A percentile compares a stretch with the other conserved stretches of the same genome.
These are phyloP conservation scores for Amphipoea lucens DNA, from an alignment of 2,888 invertebrate genomes.

Conservation along the genomic window DNA sequence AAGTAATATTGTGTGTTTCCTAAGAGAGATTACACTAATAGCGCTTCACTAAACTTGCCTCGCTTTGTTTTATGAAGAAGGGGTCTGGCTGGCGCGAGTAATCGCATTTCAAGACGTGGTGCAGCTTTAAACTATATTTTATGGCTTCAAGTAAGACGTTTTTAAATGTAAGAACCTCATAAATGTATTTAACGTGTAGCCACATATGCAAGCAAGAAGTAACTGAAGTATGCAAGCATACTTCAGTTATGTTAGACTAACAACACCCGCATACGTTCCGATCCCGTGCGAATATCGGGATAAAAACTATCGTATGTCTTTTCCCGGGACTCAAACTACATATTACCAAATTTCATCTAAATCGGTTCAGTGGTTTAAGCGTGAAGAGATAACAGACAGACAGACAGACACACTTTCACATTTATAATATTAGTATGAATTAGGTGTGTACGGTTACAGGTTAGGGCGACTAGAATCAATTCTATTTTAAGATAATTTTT, in stretches of 20 bases:
- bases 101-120: constrained; percentile 17
- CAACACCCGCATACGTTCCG: too few species aligned
- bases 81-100: constrained; percentile 4
- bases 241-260: background rate
- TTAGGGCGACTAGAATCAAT: too few species aligned
- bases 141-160: constrained; percentile 30
- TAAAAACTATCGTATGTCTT: too few species aligned
- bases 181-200: background rate
- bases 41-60: constrained; percentile 45
- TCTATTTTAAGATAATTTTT: too few species aligned
- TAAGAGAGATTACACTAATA: constrained; percentile 62
- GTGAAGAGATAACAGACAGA: too few species aligned
- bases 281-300: too few species aligned
- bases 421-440: too few species aligned
- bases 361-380: too few species aligned
- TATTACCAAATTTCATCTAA: too few species aligned
- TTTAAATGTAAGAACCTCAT: constrained; percentile 2
- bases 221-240: too few species aligned
- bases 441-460: background rate
- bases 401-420: too few species aligned
- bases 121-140: constrained; percentile 12
- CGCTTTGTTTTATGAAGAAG: constrained; percentile 29
- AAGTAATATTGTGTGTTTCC: constrained; percentile 65
- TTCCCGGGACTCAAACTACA: too few species aligned
- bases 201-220: background rate